A percentile compares a stretch with the other conserved stretches of the same genome.
Conservation (phyloP, 2,113 vertebrate genomes). For the Trinectes maculatus region DNA sequence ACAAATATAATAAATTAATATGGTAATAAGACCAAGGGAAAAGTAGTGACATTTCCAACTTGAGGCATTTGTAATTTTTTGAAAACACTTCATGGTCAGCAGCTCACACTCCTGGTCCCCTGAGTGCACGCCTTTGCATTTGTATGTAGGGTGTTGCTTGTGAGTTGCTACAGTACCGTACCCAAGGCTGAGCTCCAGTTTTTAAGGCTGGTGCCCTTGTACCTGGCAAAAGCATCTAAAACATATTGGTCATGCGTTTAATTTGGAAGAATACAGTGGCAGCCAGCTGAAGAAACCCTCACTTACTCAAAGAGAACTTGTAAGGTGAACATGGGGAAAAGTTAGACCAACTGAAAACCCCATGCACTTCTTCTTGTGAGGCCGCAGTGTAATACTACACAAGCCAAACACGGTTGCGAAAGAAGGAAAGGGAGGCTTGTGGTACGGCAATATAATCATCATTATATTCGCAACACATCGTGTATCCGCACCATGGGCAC, state of each 20-base stretch:
- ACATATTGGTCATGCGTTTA: neutral
- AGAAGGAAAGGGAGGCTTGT: neutral
- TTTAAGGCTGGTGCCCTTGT: neutral
- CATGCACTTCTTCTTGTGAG: neutral
- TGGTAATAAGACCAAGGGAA: no score
- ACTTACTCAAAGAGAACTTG: neutral
- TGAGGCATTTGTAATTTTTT: conserved; percentile 19
- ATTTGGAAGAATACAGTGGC: neutral
- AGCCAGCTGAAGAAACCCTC: neutral
- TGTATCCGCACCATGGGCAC: conserved; percentile 64
- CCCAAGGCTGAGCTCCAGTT: neutral
- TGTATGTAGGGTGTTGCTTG: no score
- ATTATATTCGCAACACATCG: conserved; percentile 9
- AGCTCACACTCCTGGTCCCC: conserved; percentile 56
- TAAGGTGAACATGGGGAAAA: neutral
- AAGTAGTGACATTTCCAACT: conserved; percentile 3
- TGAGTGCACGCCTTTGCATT: no score
- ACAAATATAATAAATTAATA: no score
- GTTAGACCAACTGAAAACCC: neutral
- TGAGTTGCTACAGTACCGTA: neutral
- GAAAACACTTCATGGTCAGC: conserved; percentile 65
- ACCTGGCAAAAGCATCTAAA: neutral
- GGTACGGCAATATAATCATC: neutral
- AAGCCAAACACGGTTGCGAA: neutral
- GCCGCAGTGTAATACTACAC: neutral